Evolutionary conservation across 2,888 invertebrate genomes (phyloP), one percentile per base, ranked within the genome.

Genomic region (Idaea dimidiata): DNA sequence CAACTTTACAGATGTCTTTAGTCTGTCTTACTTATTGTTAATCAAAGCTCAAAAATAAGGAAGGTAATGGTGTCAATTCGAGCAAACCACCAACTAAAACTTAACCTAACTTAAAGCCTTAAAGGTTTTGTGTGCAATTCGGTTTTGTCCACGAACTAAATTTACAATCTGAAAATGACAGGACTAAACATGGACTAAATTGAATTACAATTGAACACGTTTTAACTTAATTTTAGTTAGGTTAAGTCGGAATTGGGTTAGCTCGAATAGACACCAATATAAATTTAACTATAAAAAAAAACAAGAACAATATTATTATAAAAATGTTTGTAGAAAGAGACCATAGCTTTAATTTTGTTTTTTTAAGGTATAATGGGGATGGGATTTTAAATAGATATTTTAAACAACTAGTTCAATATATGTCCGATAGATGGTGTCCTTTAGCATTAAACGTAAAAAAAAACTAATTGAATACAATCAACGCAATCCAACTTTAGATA

Each of bases 251-350:
- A n/a, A n/a, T n/a, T n/a, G n/a, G n/a, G n/a, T n/a, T n/a, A n/a
- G n/a, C n/a, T n/a, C n/a, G n/a, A n/a, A n/a, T n/a, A n/a, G n/a
- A n/a, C n/a, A n/a, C 0, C 17, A 10, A 54, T 6, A 17, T 32
- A 62, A 16, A 54, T 53, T 6, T 8, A 43, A 14, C 43, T 2
- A 16, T 14, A 6, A 16, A 61, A 24, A 24, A 57, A 18, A 6
- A 43, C 18, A 58, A 54, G 53, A n/a, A 53, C 14, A 54, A 43
- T 16, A 43, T 58, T 54, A 8, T 10, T 32, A 63, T 43, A 58
- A 58, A 31, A 7, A 24, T 58, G 75, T 80, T 78, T 79, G 78
- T 79, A 75, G 67, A 66, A 75, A 73, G 70, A 72, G 65, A 73
- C 43, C 43, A 77, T 70, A 70, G 65, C 64, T 66, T 55, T 67